These are phyloP conservation scores for Thalpophila matura DNA, from an alignment of 2,888 invertebrate species.

Conservation along the genomic window DNA sequence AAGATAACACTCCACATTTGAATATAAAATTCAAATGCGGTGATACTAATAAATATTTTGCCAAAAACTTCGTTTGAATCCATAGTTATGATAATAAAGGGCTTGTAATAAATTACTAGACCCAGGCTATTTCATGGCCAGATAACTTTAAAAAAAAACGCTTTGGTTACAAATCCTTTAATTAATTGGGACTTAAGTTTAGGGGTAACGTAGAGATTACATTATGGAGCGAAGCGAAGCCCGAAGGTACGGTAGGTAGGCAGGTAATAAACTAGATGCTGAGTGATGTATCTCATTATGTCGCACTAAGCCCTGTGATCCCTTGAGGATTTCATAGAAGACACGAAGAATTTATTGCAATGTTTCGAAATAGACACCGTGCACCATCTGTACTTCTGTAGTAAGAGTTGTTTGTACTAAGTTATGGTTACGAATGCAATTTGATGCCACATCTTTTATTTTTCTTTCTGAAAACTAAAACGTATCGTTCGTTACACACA, in stretches of 20 bases:
- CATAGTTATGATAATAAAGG: conserved; percentile 26
- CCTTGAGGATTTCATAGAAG: no score
- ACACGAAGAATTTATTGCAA: no score
- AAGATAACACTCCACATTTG: conserved; percentile 30
- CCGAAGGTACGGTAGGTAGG: background rate
- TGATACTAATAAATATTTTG: conserved; percentile 26
- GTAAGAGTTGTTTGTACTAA: no score
- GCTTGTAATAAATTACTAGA: conserved; percentile 26
- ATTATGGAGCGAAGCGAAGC: background rate
- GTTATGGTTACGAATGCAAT: no score
- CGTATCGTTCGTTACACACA: no score
- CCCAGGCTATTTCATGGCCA: conserved; percentile 6
- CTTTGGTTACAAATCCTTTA: conserved; percentile 41
- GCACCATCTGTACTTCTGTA: no score
- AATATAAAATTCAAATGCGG: conserved; percentile 4
- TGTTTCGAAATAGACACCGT: no score
- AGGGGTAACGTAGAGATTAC: conserved; percentile 15
- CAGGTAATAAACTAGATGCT: no score
- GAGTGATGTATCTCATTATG: background rate
- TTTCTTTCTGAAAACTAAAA: no score
- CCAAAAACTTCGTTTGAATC: conserved; percentile 21
- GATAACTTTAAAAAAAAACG: conserved; percentile 8
- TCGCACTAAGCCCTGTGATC: background rate
- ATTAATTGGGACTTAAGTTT: conserved; percentile 41
- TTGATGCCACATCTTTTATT: no score